Evolutionary conservation across 2,113 vertebrate species (phyloP).

Genomic region (Neotoma lepida): DNA sequence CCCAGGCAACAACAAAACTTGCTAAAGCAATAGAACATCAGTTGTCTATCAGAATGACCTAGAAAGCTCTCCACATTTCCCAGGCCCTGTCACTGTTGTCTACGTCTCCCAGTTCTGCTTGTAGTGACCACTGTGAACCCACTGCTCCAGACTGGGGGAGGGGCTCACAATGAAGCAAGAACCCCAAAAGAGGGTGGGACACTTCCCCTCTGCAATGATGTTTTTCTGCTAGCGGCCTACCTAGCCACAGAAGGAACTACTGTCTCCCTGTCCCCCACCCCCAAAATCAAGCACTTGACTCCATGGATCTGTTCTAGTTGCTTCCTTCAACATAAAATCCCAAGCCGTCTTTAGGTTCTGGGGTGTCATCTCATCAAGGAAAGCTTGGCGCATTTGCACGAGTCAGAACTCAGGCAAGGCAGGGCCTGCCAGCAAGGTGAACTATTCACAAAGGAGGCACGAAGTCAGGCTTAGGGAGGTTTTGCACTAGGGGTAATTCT

Average conservation of each 20-base stretch:
- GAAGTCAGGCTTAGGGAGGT: background rate
- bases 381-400: background rate
- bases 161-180: background rate
- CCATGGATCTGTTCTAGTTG: background rate
- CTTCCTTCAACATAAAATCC: conserved; percentile 12
- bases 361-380: background rate
- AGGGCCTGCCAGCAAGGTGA: background rate
- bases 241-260: background rate
- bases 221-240: background rate
- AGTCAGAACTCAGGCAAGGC: background rate
- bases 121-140: background rate
- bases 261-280: background rate
- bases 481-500: conserved; percentile 31
- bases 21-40: background rate
- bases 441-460: background rate
- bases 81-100: background rate
- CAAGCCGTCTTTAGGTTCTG: background rate
- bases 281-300: background rate
- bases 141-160: too few species aligned
- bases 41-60: background rate
- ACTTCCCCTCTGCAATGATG: background rate
- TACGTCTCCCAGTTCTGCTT: background rate
- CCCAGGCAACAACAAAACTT: conserved; percentile 5
- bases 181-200: background rate
- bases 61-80: background rate